A percentile compares a stretch with the other conserved stretches of the same genome.
Evolutionary conservation across 2,888 invertebrate species (phyloP).

Genomic region (Pteria penguin): DNA sequence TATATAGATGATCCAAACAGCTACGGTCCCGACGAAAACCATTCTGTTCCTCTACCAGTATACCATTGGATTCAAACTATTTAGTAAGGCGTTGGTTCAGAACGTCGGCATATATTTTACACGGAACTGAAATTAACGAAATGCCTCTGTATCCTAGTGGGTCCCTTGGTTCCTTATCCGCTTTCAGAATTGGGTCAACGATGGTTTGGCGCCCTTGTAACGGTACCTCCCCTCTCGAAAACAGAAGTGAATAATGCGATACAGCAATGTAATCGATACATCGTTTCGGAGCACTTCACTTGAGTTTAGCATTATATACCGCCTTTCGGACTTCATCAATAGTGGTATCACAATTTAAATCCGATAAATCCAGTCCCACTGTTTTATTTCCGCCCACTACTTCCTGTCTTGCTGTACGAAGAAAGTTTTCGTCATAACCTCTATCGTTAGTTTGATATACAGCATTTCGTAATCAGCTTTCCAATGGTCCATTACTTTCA

Average conservation of each 20-base stretch:
- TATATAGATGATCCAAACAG: constrained; percentile 31
- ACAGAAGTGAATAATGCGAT: constrained; percentile 8
- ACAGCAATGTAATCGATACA: background rate
- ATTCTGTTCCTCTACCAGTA: constrained; percentile 33
- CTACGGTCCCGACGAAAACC: constrained; percentile 25
- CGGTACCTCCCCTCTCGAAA: constrained; percentile 1
- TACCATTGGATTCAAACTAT: constrained; percentile 16
- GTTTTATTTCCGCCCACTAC: too few species aligned
- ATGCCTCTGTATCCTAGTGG: constrained; percentile 3
- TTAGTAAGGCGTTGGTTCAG: constrained; percentile 8
- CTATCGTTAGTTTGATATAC: too few species aligned
- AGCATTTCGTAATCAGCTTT: too few species aligned
- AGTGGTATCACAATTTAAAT: too few species aligned
- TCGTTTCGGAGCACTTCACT: constrained; percentile 13
- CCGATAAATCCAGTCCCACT: too few species aligned
- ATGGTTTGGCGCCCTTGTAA: background rate
- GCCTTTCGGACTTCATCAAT: too few species aligned
- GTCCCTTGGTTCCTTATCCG: background rate
- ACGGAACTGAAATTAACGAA: constrained; percentile 11
- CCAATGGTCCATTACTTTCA: too few species aligned
- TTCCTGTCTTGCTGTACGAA: too few species aligned
- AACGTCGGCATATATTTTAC: constrained; percentile 25
- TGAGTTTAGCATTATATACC: background rate
- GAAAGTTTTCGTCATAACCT: too few species aligned
- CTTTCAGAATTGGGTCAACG: constrained; percentile 1